These are phyloP conservation scores for Limnephilus marmoratus DNA, from an alignment of 2,888 invertebrate species.

Conservation along the genomic window DNA sequence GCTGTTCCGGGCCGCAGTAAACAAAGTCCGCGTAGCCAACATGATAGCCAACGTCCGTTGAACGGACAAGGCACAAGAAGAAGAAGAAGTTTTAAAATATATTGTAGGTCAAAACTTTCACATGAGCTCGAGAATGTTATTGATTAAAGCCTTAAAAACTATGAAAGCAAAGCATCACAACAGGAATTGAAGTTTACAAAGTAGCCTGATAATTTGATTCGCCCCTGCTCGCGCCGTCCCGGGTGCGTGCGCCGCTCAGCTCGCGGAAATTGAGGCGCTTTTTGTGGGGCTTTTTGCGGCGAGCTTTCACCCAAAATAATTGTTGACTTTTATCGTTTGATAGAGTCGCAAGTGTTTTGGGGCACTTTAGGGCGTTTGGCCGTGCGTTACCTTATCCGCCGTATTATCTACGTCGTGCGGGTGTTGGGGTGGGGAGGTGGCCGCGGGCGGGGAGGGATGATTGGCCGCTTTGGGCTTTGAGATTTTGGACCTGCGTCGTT, in stretches of 20 bases:
- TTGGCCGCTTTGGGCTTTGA: constrained; percentile 3
- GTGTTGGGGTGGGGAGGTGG: background rate
- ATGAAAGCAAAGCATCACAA: background rate
- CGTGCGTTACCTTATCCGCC: constrained; percentile 37
- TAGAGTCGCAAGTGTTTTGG: constrained; percentile 53
- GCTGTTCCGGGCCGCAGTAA: no score
- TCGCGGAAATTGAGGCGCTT: constrained; percentile 49
- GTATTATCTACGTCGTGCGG: constrained; percentile 26
- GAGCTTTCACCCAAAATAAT: constrained; percentile 55
- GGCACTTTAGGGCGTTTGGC: constrained; percentile 43
- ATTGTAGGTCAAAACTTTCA: no score
- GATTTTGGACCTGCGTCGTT: background rate
- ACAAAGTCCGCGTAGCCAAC: no score
- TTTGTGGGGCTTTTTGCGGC: constrained; percentile 36
- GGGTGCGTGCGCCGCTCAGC: background rate
- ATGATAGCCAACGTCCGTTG: no score
- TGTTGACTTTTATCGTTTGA: constrained; percentile 60
- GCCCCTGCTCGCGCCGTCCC: background rate
- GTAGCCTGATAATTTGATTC: background rate
- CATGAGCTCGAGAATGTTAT: background rate
- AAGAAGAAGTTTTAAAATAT: no score
- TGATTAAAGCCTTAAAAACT: background rate
- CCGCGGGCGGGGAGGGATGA: background rate
- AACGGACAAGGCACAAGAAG: no score
- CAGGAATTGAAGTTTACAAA: background rate